phyloP scores from a whole-genome alignment of 2,113 vertebrate species.

The Actenoides hombroni region DNA sequence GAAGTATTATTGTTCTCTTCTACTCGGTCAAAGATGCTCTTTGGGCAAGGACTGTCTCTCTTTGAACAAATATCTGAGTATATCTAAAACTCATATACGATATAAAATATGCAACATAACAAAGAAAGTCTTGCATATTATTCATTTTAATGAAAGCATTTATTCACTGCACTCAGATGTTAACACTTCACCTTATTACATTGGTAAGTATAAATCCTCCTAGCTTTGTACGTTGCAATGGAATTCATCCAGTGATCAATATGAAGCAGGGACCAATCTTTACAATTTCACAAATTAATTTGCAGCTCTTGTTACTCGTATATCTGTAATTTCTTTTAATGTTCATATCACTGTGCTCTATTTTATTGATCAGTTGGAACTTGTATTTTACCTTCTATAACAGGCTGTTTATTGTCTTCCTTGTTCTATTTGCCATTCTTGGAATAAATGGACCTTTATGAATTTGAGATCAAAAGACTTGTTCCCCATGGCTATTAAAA shows the following conservation, averaged over 20 bases:
- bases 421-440: background rate
- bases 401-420: background rate
- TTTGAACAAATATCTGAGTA: background rate
- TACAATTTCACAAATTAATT: background rate
- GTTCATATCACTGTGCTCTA: background rate
- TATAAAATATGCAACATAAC: background rate
- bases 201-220: background rate
- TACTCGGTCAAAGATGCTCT: background rate
- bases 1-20: background rate
- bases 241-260: background rate
- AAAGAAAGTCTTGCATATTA: background rate
- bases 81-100: background rate
- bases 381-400: background rate
- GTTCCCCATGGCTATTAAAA: background rate
- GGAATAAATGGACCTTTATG: background rate
- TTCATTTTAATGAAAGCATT: conserved; percentile 20
- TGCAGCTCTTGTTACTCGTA: background rate
- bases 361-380: background rate
- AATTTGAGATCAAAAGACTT: background rate
- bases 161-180: background rate
- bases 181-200: background rate
- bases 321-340: background rate
- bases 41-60: background rate
- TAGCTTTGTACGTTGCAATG: background rate
- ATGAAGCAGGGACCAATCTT: background rate